Conservation (phyloP, 2,113 vertebrate genomes). For the Nothobranchius furzeri region DNA sequence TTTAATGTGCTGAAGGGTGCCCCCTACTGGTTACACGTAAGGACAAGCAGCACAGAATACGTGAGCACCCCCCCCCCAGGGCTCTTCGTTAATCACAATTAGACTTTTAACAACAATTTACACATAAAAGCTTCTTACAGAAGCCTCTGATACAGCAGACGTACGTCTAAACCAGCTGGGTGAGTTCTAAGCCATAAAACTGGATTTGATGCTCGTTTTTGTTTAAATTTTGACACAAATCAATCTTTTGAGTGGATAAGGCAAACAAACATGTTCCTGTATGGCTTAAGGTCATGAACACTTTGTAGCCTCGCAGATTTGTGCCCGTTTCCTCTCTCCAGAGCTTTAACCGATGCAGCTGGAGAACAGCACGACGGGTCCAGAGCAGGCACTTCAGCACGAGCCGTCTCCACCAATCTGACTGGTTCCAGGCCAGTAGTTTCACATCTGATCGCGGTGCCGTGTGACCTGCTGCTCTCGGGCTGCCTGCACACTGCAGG, state of each 20-base stretch:
- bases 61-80: not conserved
- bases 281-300: conserved; percentile 68
- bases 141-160: conserved; percentile 33
- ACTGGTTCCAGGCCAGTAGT: conserved; percentile 41
- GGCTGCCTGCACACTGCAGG: conserved; percentile 21
- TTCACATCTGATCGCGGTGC: not conserved
- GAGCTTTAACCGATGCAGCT: conserved; percentile 24
- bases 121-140: conserved; percentile 23
- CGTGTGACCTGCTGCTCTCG: not conserved
- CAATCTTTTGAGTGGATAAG: conserved; percentile 63
- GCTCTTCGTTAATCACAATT: conserved; percentile 27
- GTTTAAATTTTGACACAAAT: not conserved
- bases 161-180: conserved; percentile 11
- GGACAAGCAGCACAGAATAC: conserved; percentile 15
- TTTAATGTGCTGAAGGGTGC: conserved; percentile 3
- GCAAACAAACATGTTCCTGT: conserved; percentile 53
- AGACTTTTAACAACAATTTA: conserved; percentile 39
- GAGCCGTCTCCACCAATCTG: conserved; percentile 27
- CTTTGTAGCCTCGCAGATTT: conserved; percentile 34
- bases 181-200: conserved; percentile 23
- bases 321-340: conserved; percentile 4
- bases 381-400: conserved; percentile 73
- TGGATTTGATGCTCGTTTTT: conserved; percentile 1
- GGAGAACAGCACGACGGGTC: conserved; percentile 46
- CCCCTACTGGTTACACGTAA: conserved; percentile 55